A percentile compares a stretch with the other conserved stretches of the same genome.
phyloP scores from a whole-genome alignment of 2,888 invertebrate species.

The Drosophila picticornis region DNA sequence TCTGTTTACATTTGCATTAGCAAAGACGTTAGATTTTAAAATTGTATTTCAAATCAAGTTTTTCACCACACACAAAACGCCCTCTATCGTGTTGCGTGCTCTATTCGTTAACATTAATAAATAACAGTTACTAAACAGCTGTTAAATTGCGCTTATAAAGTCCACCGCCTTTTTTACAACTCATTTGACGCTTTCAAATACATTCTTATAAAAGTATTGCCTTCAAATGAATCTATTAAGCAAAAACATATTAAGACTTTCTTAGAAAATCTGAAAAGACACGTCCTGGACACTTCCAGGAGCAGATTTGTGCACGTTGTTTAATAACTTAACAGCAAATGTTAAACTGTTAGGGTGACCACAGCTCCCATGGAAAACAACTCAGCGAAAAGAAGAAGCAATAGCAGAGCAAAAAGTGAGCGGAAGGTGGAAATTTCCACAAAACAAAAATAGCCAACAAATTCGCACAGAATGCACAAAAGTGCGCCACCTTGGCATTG shows the following conservation, averaged over 20 bases:
- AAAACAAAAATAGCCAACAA: slow-evolving; percentile 56
- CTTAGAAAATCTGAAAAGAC: background rate
- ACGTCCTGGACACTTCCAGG: background rate
- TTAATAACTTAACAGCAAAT: slow-evolving; percentile 2
- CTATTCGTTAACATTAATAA: background rate
- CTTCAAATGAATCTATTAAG: background rate
- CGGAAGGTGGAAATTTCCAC: slow-evolving; percentile 59
- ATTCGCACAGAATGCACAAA: slow-evolving; percentile 73
- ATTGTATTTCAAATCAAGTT: background rate
- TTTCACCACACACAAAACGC: background rate
- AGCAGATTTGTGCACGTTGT: background rate
- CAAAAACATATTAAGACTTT: background rate
- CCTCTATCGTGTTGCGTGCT: slow-evolving; percentile 17
- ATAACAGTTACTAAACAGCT: background rate
- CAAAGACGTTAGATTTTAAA: background rate
- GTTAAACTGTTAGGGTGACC: slow-evolving; percentile 21
- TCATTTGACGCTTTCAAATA: too few relatives aligned
- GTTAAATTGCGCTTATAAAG: background rate
- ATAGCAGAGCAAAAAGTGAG: slow-evolving; percentile 33
- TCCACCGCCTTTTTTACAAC: background rate
- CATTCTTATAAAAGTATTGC: background rate
- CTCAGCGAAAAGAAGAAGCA: slow-evolving; percentile 13
- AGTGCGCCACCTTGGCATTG: slow-evolving; percentile 75
- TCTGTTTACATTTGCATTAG: background rate
- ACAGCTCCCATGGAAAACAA: slow-evolving; percentile 10